These are phyloP conservation scores for Ophonus ardosiacus DNA, from an alignment of 2,888 invertebrate genomes.

Conservation along the genomic window DNA sequence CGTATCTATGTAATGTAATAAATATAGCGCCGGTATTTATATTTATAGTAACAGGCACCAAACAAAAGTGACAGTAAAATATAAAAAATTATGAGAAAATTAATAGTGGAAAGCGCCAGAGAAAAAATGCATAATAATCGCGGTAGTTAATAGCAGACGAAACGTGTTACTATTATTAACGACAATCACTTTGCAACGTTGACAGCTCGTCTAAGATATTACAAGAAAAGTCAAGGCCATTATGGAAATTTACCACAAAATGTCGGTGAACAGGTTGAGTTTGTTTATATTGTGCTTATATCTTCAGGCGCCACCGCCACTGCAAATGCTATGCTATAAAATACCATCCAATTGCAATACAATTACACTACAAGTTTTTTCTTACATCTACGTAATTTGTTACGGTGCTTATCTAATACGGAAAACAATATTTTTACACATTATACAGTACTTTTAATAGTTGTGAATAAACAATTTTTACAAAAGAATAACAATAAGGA, in stretches of 20 bases:
- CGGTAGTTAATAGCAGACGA: constrained; percentile 60
- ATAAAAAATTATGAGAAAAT: constrained; percentile 17
- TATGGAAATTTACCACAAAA: constrained; percentile 64
- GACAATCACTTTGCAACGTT: constrained; percentile 62
- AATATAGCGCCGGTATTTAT: background rate
- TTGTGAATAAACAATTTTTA: background rate
- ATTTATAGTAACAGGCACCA: background rate
- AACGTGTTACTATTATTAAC: constrained; percentile 64
- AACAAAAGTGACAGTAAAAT: constrained; percentile 5
- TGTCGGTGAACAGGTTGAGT: constrained; percentile 64
- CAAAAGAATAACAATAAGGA: background rate
- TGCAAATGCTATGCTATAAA: constrained; percentile 23
- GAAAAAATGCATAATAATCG: constrained; percentile 58
- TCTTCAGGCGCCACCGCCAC: constrained; percentile 36
- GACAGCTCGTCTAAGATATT: constrained; percentile 61
- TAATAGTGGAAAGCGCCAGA: constrained; percentile 33
- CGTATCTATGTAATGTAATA: background rate
- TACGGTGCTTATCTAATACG: background rate
- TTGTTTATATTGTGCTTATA: constrained; percentile 61
- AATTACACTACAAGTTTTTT: background rate
- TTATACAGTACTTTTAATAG: background rate
- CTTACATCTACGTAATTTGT: background rate
- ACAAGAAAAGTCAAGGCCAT: constrained; percentile 64
- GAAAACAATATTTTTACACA: background rate
- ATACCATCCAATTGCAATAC: constrained; percentile 26